Evolutionary conservation across 2,888 invertebrate genomes (phyloP), one percentile per base, ranked within the genome.

Genomic region (Rhabditoides inermis): DNA sequence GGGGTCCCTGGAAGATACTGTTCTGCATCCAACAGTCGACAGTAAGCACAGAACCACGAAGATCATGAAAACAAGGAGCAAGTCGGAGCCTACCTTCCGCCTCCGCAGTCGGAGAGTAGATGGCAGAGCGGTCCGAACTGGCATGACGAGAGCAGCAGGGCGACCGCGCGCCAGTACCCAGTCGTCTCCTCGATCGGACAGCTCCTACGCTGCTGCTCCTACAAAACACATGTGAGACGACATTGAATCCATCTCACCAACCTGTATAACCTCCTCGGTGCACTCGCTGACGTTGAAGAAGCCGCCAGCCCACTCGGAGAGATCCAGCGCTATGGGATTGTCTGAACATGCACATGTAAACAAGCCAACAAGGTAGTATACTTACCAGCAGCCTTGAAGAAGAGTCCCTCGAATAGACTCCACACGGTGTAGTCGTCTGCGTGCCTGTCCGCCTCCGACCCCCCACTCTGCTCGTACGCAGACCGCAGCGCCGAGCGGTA

Each of bases 371-470:
- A 36, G 23, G 18, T n/a, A 20, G n/a, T n/a, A n/a, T n/a, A n/a
- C 47, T 2, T 25, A 57, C 54, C 39, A 7, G 39, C 40, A 23
- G 53, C 47, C 23, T 37, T 49, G 45, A 57, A 49, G 42, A 46
- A 48, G 4, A 54, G 48, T n/a, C 35, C 27, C 28, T 57, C 54
- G 35, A 54, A 48, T 23, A 57, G 45, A 5, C 50, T 30, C 57
- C 57, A 57, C 6, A 45, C 45, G 44, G 32, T 55, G 2, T 25
- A 39, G 32, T 26, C 18, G 49, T 37, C n/a, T n/a, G n/a, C n/a
- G n/a, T n/a, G n/a, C n/a, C n/a, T n/a, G n/a, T n/a, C n/a, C n/a
- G n/a, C n/a, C n/a, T n/a, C n/a, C n/a, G n/a, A n/a, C 39, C 36
- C 44, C 2, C 48, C 45, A 4, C 37, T 27, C 22, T 27, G 26